A percentile compares a stretch with the other conserved stretches of the same genome.
These are phyloP conservation scores for Phataginus tetradactyla DNA, from an alignment of 2,797 vertebrate genomes.

Conservation along the genomic window DNA sequence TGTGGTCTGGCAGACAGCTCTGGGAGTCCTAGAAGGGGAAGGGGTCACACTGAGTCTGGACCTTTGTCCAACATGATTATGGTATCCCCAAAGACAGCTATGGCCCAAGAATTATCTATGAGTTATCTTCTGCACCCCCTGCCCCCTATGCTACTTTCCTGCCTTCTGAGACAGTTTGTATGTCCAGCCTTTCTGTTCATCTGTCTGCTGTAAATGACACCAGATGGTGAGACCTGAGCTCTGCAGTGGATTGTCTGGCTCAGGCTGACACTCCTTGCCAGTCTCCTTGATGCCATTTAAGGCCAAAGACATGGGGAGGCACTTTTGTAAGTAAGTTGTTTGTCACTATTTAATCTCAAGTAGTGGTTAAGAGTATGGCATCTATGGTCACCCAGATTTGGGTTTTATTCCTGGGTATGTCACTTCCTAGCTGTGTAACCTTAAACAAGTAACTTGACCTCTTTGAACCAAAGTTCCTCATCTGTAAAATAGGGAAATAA, in stretches of 20 bases:
- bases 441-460: background rate
- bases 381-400: background rate
- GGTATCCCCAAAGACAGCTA: conserved; percentile 51
- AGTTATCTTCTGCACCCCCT: background rate
- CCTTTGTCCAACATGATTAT: conserved; percentile 54
- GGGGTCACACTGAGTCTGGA: conserved; percentile 38
- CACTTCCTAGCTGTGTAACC: background rate
- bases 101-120: conserved; percentile 33
- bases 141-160: conserved; percentile 16
- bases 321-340: background rate
- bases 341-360: background rate
- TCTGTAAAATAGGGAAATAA: background rate
- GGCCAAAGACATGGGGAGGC: background rate
- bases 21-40: conserved; percentile 23
- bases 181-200: background rate
- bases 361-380: background rate
- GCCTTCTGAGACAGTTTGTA: background rate
- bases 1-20: background rate
- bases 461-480: background rate
- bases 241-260: background rate
- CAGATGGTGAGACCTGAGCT: conserved; percentile 13
- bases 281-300: background rate
- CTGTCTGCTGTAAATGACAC: background rate
- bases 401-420: background rate
- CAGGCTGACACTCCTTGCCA: conserved; percentile 2